Percentiles rank a stretch among this genome's conserved stretches.
phyloP scores from a whole-genome alignment of 2,797 vertebrate species.

The Adelosebastes latens region DNA sequence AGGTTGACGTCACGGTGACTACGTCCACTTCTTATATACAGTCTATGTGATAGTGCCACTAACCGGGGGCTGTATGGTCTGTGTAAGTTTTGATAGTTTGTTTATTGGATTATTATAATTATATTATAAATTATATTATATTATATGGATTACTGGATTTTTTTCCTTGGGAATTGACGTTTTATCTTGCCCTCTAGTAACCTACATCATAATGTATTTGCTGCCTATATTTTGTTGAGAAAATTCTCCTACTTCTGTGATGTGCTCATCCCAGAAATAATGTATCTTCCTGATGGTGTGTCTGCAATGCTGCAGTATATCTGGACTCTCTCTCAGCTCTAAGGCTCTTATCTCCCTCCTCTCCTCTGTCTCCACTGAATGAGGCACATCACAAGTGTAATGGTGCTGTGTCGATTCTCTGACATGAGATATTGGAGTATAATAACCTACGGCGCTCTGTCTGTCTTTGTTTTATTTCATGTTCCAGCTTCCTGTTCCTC shows the following conservation, averaged over 20 bases:
- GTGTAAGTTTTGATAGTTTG: no score
- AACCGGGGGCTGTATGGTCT: no score
- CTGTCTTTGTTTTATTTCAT: neutral
- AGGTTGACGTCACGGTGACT: no score
- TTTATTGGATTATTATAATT: no score
- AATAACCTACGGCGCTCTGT: neutral
- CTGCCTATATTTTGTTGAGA: rapidly evolving
- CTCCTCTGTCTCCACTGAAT: neutral
- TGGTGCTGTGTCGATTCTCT: neutral
- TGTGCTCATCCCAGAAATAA: neutral
- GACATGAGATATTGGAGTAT: neutral
- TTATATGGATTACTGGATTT: no score
- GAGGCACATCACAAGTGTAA: neutral
- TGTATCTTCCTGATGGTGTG: neutral
- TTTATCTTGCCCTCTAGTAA: neutral
- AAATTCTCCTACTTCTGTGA: neutral
- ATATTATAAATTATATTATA: no score
- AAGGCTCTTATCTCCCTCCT: neutral
- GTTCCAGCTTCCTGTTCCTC: neutral
- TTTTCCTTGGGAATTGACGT: no score
- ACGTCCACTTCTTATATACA: no score
- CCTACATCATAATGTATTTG: neutral
- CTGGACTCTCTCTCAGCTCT: neutral
- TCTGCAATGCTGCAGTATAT: neutral
- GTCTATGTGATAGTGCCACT: no score